Percentiles rank a stretch among this genome's conserved stretches.
phyloP scores from a whole-genome alignment of 2,888 invertebrate species.

The Neocrepidodera transversa region DNA sequence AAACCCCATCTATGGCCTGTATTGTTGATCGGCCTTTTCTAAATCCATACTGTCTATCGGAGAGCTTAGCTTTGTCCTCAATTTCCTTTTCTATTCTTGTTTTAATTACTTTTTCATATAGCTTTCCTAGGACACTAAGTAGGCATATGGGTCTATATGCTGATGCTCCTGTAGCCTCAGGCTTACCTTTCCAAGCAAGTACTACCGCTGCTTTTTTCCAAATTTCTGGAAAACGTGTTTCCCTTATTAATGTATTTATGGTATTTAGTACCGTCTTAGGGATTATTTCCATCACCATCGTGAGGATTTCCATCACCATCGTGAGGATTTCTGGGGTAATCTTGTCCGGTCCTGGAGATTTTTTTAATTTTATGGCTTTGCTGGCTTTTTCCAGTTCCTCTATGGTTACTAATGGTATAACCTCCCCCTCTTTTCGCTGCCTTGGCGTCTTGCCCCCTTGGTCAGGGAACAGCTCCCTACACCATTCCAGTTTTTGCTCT shows the following conservation, averaged over 20 bases:
- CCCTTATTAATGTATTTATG: constrained; percentile 1
- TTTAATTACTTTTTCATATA: not conserved
- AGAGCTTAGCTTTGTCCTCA: not conserved
- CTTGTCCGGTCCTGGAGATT: no score
- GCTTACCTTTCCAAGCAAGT: no score
- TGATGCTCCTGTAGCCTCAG: not conserved
- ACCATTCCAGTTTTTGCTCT: no score
- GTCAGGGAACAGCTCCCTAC: not conserved
- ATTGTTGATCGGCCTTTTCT: no score
- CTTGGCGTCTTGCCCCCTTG: not conserved
- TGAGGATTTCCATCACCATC: constrained; percentile 13
- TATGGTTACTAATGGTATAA: no score
- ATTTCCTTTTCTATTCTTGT: no score
- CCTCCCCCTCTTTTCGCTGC: no score
- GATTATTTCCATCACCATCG: not conserved
- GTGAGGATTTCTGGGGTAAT: constrained; percentile 15
- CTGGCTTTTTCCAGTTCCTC: not conserved
- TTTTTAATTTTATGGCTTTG: constrained; percentile 19
- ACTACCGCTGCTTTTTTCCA: no score
- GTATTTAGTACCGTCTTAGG: no score
- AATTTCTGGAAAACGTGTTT: constrained; percentile 13
- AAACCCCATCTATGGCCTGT: constrained; percentile 12
- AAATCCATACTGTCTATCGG: constrained; percentile 3
- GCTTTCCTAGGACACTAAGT: no score
- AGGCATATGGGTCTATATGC: constrained; percentile 28